Evolutionary conservation across 2,113 vertebrate species (phyloP).

Genomic region (Nycticryphes semicollaris): DNA sequence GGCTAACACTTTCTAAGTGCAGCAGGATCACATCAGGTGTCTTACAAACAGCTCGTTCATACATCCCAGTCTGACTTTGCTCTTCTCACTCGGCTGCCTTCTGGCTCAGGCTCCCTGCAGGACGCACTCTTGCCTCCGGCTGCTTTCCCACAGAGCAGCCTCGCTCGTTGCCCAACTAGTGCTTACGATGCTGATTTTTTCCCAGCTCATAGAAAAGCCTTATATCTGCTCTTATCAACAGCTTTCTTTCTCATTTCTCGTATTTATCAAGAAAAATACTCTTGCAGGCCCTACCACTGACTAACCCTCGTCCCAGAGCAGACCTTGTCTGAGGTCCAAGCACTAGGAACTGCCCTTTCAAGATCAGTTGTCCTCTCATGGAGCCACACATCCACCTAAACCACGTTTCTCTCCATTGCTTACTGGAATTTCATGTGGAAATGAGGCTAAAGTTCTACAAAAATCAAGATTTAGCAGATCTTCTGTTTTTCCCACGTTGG

Average conservation of each 20-base stretch:
- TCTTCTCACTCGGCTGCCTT: neutral
- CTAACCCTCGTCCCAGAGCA: neutral
- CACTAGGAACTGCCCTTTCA: neutral
- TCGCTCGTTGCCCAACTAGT: neutral
- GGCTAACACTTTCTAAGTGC: constrained; percentile 5
- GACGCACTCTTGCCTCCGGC: neutral
- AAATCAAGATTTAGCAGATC: neutral
- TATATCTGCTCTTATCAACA: neutral
- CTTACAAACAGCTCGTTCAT: constrained; percentile 5
- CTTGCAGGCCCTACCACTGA: neutral
- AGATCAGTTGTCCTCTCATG: neutral
- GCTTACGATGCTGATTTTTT: neutral
- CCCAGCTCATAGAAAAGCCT: neutral
- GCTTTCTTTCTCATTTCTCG: constrained; percentile 12
- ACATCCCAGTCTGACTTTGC: neutral
- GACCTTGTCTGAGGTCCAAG: neutral
- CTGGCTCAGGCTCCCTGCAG: neutral
- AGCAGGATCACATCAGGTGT: constrained; percentile 29
- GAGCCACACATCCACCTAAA: neutral
- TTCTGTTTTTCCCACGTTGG: neutral
- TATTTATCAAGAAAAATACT: neutral
- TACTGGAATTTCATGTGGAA: neutral
- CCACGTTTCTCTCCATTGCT: neutral
- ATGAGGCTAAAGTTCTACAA: neutral
- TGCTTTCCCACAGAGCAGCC: constrained; percentile 15